These are phyloP conservation scores for Spilogale gracilis DNA, from an alignment of 2,113 vertebrate genomes.

Conservation along the genomic window DNA sequence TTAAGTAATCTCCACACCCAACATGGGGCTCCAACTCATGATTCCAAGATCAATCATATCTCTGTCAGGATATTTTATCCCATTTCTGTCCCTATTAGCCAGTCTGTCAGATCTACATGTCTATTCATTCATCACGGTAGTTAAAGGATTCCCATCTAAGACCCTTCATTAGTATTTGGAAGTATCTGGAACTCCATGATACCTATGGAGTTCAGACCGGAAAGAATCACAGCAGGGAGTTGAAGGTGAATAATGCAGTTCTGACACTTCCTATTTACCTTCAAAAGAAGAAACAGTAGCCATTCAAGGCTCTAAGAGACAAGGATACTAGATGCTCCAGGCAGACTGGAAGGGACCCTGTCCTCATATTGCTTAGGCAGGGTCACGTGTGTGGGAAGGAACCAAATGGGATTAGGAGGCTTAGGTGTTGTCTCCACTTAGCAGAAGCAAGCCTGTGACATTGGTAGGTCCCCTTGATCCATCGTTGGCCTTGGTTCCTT, in stretches of 20 bases:
- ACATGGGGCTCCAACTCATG: background rate
- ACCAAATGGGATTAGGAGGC: background rate
- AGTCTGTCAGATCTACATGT: background rate
- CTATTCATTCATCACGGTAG: background rate
- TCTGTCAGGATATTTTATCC: background rate
- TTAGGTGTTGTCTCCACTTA: background rate
- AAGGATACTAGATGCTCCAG: background rate
- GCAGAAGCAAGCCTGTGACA: background rate
- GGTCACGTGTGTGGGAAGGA: background rate
- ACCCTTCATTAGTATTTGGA: background rate
- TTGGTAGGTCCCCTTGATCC: background rate
- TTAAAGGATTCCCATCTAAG: background rate
- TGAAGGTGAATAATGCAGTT: background rate
- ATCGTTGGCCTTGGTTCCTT: background rate
- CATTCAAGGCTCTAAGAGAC: background rate
- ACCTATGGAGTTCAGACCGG: background rate
- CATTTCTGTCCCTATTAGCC: background rate
- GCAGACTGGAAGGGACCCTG: background rate
- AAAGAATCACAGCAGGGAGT: background rate
- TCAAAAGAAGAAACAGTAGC: conserved; percentile 25
- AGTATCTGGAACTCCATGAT: background rate
- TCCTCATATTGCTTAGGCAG: background rate
- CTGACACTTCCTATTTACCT: background rate
- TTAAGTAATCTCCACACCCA: background rate
- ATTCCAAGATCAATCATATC: background rate